phyloP scores from a whole-genome alignment of 2,113 vertebrate genomes.

The Siniperca knerii region DNA sequence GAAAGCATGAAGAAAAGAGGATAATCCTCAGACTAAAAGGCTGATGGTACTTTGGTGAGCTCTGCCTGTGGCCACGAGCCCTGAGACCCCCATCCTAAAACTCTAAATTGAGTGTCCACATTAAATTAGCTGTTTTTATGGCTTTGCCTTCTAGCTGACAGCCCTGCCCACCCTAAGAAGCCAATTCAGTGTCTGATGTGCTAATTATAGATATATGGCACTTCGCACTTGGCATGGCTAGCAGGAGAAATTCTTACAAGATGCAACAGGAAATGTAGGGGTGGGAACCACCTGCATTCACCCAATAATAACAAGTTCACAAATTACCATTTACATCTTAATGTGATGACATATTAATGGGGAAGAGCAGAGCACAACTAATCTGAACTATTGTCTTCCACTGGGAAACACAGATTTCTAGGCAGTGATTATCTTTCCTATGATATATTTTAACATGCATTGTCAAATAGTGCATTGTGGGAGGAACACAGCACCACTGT shows the following conservation, averaged over 20 bases:
- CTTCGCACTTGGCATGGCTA: conserved; percentile 30
- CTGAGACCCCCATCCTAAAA: not conserved
- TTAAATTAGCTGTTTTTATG: conserved; percentile 51
- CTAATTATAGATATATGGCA: conserved; percentile 63
- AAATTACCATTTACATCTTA: conserved; percentile 52
- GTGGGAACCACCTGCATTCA: conserved; percentile 56
- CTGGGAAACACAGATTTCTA: conserved; percentile 2
- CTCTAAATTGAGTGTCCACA: conserved; percentile 29
- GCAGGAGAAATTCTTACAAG: conserved; percentile 22
- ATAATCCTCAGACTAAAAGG: conserved; percentile 19
- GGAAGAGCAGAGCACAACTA: conserved; percentile 20
- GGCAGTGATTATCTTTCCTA: conserved; percentile 20
- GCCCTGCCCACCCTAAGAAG: conserved; percentile 22
- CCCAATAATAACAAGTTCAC: conserved; percentile 44
- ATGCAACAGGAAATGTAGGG: conserved; percentile 50
- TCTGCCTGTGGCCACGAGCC: conserved; percentile 19
- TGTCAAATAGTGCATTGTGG: not conserved
- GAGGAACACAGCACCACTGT: not conserved
- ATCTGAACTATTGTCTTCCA: conserved; percentile 4
- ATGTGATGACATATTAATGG: conserved; percentile 16
- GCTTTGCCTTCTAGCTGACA: conserved; percentile 44
- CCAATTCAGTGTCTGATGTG: conserved; percentile 53
- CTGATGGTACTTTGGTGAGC: conserved; percentile 29
- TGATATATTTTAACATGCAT: conserved; percentile 11
- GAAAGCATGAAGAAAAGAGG: not conserved